Percentiles rank a stretch among this genome's conserved stretches.
phyloP scores from a whole-genome alignment of 2,113 vertebrate species.

The Phoxinus phoxinus region DNA sequence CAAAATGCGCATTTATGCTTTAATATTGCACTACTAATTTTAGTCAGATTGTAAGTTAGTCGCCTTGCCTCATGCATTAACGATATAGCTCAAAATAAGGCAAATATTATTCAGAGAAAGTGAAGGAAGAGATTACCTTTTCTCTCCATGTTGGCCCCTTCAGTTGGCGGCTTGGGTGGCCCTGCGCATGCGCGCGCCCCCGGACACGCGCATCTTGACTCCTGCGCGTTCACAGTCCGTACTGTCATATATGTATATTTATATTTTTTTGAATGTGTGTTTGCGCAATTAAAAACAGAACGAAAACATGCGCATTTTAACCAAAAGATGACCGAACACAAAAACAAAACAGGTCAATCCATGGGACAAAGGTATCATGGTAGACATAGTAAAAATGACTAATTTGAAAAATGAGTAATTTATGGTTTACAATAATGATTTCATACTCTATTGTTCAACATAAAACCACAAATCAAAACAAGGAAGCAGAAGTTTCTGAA shows the following conservation, averaged over 20 bases:
- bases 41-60: background rate
- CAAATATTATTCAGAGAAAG: background rate
- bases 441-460: background rate
- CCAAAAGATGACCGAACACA: background rate
- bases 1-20: background rate
- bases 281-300: background rate
- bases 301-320: background rate
- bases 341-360: background rate
- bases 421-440: background rate
- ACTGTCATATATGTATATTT: background rate
- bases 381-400: background rate
- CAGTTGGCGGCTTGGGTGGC: constrained; percentile 66
- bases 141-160: constrained; percentile 88
- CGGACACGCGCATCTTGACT: background rate
- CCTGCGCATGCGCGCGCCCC: constrained; percentile 72
- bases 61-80: background rate
- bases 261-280: background rate
- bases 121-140: constrained; percentile 84
- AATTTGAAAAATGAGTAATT: background rate
- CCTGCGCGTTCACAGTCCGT: background rate
- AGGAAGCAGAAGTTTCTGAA: constrained; percentile 59
- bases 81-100: background rate
- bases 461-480: background rate
- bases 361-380: background rate
- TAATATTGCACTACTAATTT: background rate